Evolutionary conservation across 2,888 invertebrate species (phyloP), one percentile per base, ranked within the genome.

Genomic region (Lasius fuliginosus): DNA sequence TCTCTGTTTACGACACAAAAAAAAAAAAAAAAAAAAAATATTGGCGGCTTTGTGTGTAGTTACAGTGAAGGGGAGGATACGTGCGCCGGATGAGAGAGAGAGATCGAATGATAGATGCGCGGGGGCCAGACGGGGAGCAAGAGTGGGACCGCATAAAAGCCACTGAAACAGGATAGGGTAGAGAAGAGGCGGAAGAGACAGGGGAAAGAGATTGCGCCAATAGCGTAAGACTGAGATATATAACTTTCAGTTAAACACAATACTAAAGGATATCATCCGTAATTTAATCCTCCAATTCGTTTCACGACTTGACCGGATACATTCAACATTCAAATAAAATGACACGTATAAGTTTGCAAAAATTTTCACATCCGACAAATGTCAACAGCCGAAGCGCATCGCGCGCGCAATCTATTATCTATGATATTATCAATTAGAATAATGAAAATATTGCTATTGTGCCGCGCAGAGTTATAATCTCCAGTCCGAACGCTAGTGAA

Each of bases 1-100:
- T 90, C 85, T 88, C 74, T 40, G 23, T 75, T 46, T 49, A 64
- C 53, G 73, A 68, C 53, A 8, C 49, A 40, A 12, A 68, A 87
- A 87, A 83, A 89, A 89, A 87, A 87, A 83, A 89, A 89, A 88
- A 83, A 89, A 89, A 23, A 23, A 23, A 23, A 23, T 88, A 83
- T 85, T 89, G 85, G 81, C 85, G 53, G 69, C 71, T 42, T 11
- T 62, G 42, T 30, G 6, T 27, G 23, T 42, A 62, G 71, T 49
- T 71, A 33, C 60, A 60, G 49, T 56, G 73, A 77, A 77, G 85
- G 74, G 42, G 53, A 81, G 60, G n/a, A 8, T 46, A 60, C 15
- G 27, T 40, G 49, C 81, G 36, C 27, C 27, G 62, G 75, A 49
- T n/a, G 8, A 46, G 15, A 46, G 46, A 6, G 71, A 86, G 65